Base-by-base conservation (phyloP, 2,113 vertebrate species). In the Tauraco erythrolophus region DNA sequence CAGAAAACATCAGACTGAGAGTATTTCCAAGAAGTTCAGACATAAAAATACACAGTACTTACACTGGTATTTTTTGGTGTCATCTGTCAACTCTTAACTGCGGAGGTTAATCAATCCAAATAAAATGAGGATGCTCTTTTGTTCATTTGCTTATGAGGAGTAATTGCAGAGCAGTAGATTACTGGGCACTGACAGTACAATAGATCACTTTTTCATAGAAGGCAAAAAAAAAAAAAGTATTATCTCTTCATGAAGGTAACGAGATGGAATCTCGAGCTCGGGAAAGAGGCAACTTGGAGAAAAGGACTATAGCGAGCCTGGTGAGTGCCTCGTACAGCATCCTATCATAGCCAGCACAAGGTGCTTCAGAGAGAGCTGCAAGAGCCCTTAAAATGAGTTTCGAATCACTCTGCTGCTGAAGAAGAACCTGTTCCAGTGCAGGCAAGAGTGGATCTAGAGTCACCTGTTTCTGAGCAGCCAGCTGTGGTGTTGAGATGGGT, bases 21-120 rank as follows among this genome's bases (percentile, higher is more conserved):
- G 41, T 80, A 66, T 43, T 93, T 93, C 71, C 77, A 71, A 91
- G 79, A 71, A 80, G 39, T 7, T 77, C 18, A 78, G 74, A 64
- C 11, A 58, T 19, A 70, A 88, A 83, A 84, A 70, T n/a, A 64
- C 10, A 43, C 24, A 50, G 51, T 74, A 51, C 86, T 97, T 93
- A 74, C 48, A 70, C 6, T 23, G 54, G n/a, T 51, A 60, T 62
- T 75, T 93, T 94, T 77, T 45, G 4, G 45, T 84, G 41, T 92
- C 28, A 43, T 83, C 76, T 77, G 35, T 70, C 88, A 92, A 62
- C 54, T n/a, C n/a, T 58, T 82, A 95, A 85, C 65, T 69, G 53
- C 39, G 94, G 74, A 88, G 50, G 30, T 89, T 94, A 88, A 88
- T 69, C 50, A 88, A 88, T 69, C 50, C 65, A 96, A 93, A 88